phyloP scores from a whole-genome alignment of 2,888 invertebrate genomes.

The Machimus rusticus region DNA sequence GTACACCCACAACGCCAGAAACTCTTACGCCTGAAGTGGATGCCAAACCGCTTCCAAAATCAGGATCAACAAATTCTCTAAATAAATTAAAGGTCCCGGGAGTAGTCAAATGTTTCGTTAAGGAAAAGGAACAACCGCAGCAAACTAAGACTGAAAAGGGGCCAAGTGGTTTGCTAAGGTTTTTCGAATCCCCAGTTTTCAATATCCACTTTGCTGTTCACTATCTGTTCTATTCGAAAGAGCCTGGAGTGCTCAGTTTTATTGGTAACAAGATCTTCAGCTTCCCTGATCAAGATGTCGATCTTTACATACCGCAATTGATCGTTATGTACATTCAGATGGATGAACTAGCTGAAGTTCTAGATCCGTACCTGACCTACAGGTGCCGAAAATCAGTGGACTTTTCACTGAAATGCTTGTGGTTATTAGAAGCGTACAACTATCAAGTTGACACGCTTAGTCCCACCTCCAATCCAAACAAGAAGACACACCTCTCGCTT shows the following conservation, averaged over 20 bases:
- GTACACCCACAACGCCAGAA: slow-evolving; percentile 56
- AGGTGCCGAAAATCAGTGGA: slow-evolving; percentile 93
- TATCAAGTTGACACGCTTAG: slow-evolving; percentile 59
- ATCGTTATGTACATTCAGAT: slow-evolving; percentile 99
- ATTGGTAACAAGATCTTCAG: slow-evolving; percentile 97
- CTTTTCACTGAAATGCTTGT: slow-evolving; percentile 94
- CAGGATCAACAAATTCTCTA: slow-evolving; percentile 52
- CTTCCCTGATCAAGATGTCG: slow-evolving; percentile 90
- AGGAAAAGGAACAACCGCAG: slow-evolving; percentile 52
- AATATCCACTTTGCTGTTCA: slow-evolving; percentile 98
- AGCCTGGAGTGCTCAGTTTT: slow-evolving; percentile 96
- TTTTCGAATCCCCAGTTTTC: slow-evolving; percentile 97
- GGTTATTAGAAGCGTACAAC: slow-evolving; percentile 92
- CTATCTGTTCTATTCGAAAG: slow-evolving; percentile 97
- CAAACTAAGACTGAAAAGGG: slow-evolving; percentile 58
- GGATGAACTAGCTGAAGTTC: slow-evolving; percentile 94
- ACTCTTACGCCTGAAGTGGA: slow-evolving; percentile 48
- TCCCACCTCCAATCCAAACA: slow-evolving; percentile 50
- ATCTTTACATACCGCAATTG: slow-evolving; percentile 97
- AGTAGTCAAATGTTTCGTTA: slow-evolving; percentile 61
- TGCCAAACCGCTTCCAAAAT: slow-evolving; percentile 23
- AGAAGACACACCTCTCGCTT: slow-evolving; percentile 60
- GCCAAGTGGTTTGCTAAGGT: slow-evolving; percentile 65
- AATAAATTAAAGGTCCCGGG: slow-evolving; percentile 61
- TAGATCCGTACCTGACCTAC: slow-evolving; percentile 82